Evolutionary conservation across 2,888 invertebrate species (phyloP), one percentile per base, ranked within the genome.

Genomic region (Chrysolina haemoptera): DNA sequence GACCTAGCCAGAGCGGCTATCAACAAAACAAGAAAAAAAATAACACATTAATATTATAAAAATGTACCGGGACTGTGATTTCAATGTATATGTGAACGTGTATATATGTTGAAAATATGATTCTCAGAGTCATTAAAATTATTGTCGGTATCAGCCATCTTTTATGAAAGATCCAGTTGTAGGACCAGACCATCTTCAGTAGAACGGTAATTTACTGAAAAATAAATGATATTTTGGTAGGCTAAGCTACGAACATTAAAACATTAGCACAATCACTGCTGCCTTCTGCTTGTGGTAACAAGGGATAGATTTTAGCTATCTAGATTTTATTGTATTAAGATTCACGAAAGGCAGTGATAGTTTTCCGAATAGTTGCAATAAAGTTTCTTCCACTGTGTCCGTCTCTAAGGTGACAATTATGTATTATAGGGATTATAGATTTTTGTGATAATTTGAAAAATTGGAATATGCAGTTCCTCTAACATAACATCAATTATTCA

Each of bases 261-360:
- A 65, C 14, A 35, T 75, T 75, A 78, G 81, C 82, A 82, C 82
- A 82, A 82, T 82, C 82, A 82, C 82, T 76, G 80, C 79, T 82
- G 82, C 82, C 82, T 82, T 82, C 80, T 77, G 65, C 65, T 53
- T 75, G 35, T 35, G 59, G 53, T 53, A 22, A 53, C 14, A 16
- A 59, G 59, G 59, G 8, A n/a, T 22, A 59, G 59, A 59, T 10
- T 59, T 11, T 59, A 59, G 59, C 14, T 16, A 27, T 1, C n/a
- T 27, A 35, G 8, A 14, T 14, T 59, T 20, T 11, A 20, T 53
- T 20, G 5, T 20, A 53, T 18, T 27, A 12, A 59, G 27, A 59
- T 59, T 27, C 59, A 59, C 59, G 14, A 59, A 35, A 59, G 35
- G 59, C 59, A 59, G 59, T 59, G n/a, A 12, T 59, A 59, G 59